Conservation (phyloP, 2,113 vertebrate genomes). For the Daphoenositta chrysoptera region DNA sequence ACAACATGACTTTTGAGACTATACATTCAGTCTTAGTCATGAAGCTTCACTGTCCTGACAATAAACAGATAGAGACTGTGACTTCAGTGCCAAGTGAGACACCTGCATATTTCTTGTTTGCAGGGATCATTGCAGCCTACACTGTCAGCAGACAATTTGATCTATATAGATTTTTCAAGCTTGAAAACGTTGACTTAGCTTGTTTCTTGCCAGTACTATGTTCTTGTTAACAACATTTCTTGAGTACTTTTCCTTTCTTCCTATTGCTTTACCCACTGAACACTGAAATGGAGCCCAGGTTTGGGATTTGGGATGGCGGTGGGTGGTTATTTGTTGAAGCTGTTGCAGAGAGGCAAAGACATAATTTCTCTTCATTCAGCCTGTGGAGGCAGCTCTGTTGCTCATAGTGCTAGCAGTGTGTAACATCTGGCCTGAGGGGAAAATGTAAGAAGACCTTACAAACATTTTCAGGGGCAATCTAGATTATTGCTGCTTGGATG, state of each 20-base stretch:
- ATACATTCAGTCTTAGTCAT: not conserved
- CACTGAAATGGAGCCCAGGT: not conserved
- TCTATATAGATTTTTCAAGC: not conserved
- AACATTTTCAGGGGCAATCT: not conserved
- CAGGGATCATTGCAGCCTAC: not conserved
- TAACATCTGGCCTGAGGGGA: not conserved
- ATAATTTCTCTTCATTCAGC: not conserved
- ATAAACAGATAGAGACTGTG: not conserved
- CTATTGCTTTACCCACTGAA: not conserved
- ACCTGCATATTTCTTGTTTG: not conserved
- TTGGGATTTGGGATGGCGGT: not conserved
- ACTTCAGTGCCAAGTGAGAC: not conserved
- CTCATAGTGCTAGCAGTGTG: accelerated
- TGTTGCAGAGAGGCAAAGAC: not conserved
- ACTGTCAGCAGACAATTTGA: not conserved
- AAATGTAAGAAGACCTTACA: not conserved
- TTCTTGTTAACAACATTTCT: not conserved
- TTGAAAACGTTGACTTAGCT: not conserved
- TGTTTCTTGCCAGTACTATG: not conserved
- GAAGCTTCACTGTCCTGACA: not conserved
- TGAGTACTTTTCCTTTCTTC: not conserved
- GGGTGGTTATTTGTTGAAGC: not conserved
- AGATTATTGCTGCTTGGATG: not conserved
- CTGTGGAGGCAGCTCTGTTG: not conserved
- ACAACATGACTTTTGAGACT: not conserved